These are phyloP conservation scores for Cottus gobio DNA, from an alignment of 2,113 vertebrate species.

Conservation along the genomic window DNA sequence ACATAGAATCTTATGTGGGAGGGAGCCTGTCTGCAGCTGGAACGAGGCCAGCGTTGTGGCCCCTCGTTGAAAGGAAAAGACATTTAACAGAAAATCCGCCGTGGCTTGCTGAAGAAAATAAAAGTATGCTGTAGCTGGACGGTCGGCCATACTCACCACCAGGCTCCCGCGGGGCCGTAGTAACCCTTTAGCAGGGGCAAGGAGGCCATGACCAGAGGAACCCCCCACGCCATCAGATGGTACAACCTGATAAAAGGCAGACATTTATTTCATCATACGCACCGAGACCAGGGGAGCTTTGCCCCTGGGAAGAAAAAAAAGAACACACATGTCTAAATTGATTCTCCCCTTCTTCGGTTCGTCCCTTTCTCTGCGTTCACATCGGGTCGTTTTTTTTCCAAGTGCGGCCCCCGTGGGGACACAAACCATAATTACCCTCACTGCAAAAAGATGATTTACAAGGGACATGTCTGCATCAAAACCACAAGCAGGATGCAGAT, in stretches of 20 bases:
- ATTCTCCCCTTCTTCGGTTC: slow-evolving; percentile 40
- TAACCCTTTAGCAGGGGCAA: slow-evolving; percentile 81
- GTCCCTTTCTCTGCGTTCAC: slow-evolving; percentile 42
- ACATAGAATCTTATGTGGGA: slow-evolving; percentile 50
- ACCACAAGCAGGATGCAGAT: slow-evolving; percentile 27
- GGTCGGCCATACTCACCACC: slow-evolving; percentile 72
- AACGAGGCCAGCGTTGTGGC: slow-evolving; percentile 46
- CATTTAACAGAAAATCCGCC: slow-evolving; percentile 45
- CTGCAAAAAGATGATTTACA: slow-evolving; percentile 49
- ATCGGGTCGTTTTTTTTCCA: slow-evolving; percentile 60
- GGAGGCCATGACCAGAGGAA: slow-evolving; percentile 79
- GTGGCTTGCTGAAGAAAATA: slow-evolving; percentile 4
- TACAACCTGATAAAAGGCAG: slow-evolving; percentile 78
- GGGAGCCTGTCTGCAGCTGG: slow-evolving; percentile 34
- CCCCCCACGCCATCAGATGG: slow-evolving; percentile 85
- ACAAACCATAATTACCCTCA: slow-evolving; percentile 60
- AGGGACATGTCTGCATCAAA: slow-evolving; percentile 38
- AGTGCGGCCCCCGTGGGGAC: slow-evolving; percentile 59
- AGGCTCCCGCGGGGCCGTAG: slow-evolving; percentile 83
- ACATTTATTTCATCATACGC: slow-evolving; percentile 56
- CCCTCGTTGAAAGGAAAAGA: slow-evolving; percentile 33
- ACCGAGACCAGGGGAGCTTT: slow-evolving; percentile 9
- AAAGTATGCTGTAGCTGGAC: not conserved
- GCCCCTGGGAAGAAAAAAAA: slow-evolving; percentile 22
- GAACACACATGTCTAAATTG: slow-evolving; percentile 39